Percentiles rank a stretch among this genome's conserved stretches.
phyloP scores from a whole-genome alignment of 2,113 vertebrate species.

The Oreochromis aureus region DNA sequence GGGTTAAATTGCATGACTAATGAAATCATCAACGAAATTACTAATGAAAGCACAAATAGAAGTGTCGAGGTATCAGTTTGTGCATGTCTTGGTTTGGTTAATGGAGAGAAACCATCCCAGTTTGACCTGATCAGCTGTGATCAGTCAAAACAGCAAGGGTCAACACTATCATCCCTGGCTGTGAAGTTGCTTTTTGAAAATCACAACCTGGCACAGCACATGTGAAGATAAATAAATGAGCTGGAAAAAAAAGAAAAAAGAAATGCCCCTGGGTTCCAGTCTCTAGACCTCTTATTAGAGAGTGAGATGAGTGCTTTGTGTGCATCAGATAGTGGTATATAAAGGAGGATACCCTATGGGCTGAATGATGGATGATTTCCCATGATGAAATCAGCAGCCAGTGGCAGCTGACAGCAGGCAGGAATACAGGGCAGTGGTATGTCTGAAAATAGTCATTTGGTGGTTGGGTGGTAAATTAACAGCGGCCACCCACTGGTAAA shows the following conservation, averaged over 20 bases:
- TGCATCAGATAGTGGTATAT: neutral
- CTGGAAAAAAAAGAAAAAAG: neutral
- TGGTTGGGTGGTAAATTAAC: neutral
- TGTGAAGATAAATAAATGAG: neutral
- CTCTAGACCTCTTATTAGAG: neutral
- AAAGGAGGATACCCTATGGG: neutral
- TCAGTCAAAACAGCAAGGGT: neutral
- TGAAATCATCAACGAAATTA: neutral
- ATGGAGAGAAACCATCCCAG: neutral
- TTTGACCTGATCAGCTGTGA: neutral
- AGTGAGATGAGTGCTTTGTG: neutral
- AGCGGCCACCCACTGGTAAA: neutral
- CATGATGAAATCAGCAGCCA: neutral
- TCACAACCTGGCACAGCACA: neutral
- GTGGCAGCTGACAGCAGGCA: neutral
- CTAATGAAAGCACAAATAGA: neutral
- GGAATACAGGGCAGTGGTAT: neutral
- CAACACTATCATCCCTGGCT: neutral
- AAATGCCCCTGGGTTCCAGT: neutral
- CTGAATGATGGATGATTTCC: neutral
- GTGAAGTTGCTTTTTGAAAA: neutral
- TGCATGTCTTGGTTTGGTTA: neutral
- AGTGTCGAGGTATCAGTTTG: neutral
- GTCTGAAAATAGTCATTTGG: neutral
- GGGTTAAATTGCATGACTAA: neutral